These are phyloP conservation scores for Lepidocolaptes lacrymiger DNA, from an alignment of 2,797 vertebrate species.

Conservation along the genomic window DNA sequence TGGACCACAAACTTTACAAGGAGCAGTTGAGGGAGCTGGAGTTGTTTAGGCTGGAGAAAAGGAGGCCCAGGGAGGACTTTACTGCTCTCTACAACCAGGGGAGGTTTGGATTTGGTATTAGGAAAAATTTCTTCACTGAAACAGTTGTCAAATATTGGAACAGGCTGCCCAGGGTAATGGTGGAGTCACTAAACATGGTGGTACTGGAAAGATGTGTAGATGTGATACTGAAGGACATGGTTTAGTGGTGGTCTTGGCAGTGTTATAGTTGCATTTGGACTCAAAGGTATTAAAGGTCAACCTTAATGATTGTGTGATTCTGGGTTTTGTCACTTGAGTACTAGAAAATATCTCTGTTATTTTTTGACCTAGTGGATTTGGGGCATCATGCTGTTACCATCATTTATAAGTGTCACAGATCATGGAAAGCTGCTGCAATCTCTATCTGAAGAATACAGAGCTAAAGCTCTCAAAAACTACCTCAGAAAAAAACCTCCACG, in stretches of 20 bases:
- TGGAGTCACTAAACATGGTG: background rate
- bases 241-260: background rate
- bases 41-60: background rate
- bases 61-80: fast-evolving
- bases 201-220: background rate
- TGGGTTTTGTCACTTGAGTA: background rate
- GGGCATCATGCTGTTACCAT: background rate
- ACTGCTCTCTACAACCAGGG: background rate
- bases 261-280: background rate
- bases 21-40: background rate
- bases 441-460: background rate
- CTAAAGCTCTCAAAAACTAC: background rate
- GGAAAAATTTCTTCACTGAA: background rate
- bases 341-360: background rate
- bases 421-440: background rate
- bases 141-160: background rate
- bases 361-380: background rate
- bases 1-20: background rate
- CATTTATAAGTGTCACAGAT: background rate
- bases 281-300: background rate
- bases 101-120: background rate
- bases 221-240: background rate
- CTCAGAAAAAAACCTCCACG: background rate
- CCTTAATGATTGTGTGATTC: background rate
- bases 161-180: background rate